These are phyloP conservation scores for Globia sparganii DNA, from an alignment of 2,888 invertebrate genomes.

Conservation along the genomic window DNA sequence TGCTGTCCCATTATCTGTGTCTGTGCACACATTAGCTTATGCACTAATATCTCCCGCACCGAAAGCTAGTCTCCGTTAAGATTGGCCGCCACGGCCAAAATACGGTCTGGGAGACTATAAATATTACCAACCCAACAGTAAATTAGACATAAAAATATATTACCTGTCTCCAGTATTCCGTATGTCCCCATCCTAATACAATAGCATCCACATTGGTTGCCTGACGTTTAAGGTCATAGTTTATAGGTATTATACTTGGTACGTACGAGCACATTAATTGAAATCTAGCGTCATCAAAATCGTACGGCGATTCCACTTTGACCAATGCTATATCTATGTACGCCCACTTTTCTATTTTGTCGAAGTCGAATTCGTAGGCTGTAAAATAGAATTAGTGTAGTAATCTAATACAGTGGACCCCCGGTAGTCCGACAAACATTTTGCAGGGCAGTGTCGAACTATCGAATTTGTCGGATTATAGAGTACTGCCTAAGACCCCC, in stretches of 20 bases:
- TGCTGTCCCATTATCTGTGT: too few species aligned
- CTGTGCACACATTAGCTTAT: too few species aligned
- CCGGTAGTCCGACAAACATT: too few species aligned
- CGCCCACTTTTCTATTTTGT: constrained; percentile 72
- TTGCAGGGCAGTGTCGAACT: too few species aligned
- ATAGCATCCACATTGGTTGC: constrained; percentile 61
- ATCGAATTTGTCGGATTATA: too few species aligned
- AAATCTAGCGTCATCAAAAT: constrained; percentile 56
- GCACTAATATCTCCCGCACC: too few species aligned
- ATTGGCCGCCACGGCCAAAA: too few species aligned
- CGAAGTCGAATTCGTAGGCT: constrained; percentile 73
- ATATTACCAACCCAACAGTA: not conserved
- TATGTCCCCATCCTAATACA: constrained; percentile 73
- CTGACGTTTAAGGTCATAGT: constrained; percentile 69
- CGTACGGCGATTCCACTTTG: constrained; percentile 73
- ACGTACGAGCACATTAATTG: constrained; percentile 66
- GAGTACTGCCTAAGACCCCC: too few species aligned
- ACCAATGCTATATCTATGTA: constrained; percentile 75
- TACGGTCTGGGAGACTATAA: too few species aligned
- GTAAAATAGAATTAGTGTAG: constrained; percentile 43
- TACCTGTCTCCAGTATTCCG: constrained; percentile 67
- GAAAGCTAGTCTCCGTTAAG: too few species aligned
- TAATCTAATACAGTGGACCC: not conserved
- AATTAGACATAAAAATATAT: not conserved
- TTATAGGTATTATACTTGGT: constrained; percentile 68